phyloP scores from a whole-genome alignment of 1,140 invertebrate genomes.

The Lysiphlebus fabarum region DNA sequence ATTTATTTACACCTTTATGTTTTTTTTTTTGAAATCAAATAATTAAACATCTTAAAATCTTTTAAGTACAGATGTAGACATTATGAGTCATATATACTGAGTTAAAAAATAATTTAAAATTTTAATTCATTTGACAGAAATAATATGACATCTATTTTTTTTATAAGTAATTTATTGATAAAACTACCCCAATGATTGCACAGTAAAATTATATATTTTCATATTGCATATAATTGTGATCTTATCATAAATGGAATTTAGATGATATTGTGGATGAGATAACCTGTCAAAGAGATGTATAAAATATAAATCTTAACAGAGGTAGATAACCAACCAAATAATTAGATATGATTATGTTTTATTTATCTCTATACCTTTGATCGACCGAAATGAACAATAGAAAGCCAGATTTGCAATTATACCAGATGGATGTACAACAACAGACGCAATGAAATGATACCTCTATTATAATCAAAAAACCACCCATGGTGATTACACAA shows the following conservation, averaged over 20 bases:
- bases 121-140: no score
- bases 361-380: constrained; percentile 48
- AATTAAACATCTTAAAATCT: no score
- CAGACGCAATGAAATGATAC: constrained; percentile 44
- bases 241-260: not conserved
- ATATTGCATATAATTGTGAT: not conserved
- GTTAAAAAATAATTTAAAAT: no score
- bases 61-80: no score
- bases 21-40: no score
- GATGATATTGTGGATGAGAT: not conserved
- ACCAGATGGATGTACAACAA: constrained; percentile 31
- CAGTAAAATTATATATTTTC: no score
- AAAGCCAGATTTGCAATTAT: constrained; percentile 47
- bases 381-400: constrained; percentile 33
- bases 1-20: no score
- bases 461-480: constrained; percentile 52
- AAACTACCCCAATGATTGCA: no score
- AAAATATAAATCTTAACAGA: constrained; percentile 10
- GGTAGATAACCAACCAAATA: constrained; percentile 42
- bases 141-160: no score
- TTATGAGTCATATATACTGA: no score
- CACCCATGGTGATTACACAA: constrained; percentile 45
- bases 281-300: constrained; percentile 2
- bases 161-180: no score
- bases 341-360: constrained; percentile 48